Base-by-base conservation (phyloP, 2,113 vertebrate genomes). In the Spea bombifrons region DNA sequence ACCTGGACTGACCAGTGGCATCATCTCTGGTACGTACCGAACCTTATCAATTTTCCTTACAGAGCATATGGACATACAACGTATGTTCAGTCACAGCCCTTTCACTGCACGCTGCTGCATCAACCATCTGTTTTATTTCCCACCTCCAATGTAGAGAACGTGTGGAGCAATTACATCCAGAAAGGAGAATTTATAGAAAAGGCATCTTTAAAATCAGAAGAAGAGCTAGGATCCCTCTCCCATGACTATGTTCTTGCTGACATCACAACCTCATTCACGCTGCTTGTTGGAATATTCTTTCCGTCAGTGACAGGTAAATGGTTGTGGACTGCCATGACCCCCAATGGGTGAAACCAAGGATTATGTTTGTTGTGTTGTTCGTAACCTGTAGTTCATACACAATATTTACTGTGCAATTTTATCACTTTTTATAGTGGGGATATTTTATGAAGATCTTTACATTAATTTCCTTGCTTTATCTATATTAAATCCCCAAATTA, bases 251-350 rank as follows among this genome's bases (percentile, higher is more conserved):
- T 97, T 66, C 91, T 95, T 44, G 91, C 92, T n/a, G 95, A 97
- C 86, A 96, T 97, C 83, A 93, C 95, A 78, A 94, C 95, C 44
- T 94, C 94, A 66, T 97, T 97, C 87, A 97, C 94, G 0, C 86
- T 96, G n/a, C 87, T 97, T 47, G 94, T 97, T 83, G 95, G 95
- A 17, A 96, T 97, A 85, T 97, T 97, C 66, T 97, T 97, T 85
- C 95, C 95, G 4, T 96, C 94, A 0, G 95, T 97, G 83, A 96
- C 95, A 85, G 95, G 95, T 95, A 87, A 30, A 30, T 30, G 30
- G 30, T 30, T 30, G 30, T 30, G 30, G 30, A 30, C 30, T 30
- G 30, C 30, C 30, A 30, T 30, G 30, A 30, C 30, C 30, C 30
- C 30, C 30, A 30, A 30, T 30, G 30, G 30, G 30, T 30, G 30